Evolutionary conservation across 2,797 vertebrate species (phyloP), one percentile per base, ranked within the genome.

Genomic region (Hydrolagus colliei): DNA sequence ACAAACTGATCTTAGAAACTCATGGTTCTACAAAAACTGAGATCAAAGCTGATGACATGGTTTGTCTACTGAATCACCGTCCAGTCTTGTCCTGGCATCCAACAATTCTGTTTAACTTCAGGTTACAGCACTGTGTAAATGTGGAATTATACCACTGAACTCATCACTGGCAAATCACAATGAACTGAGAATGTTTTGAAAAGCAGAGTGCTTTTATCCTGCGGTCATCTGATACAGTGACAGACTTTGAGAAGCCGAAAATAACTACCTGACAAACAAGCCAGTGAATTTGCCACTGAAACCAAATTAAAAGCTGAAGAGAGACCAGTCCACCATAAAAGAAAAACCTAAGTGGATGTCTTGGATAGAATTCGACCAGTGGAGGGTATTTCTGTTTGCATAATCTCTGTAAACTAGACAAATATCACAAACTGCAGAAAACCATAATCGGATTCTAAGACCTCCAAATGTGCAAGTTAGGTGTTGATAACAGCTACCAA

Each of bases 171-270:
- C 27, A 86, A 89, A 87, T 87, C 88, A 0, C 16, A 41, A 6
- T 86, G 52, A 88, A 88, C 80, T 88, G 89, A 86, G 35, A 86
- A 9, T 87, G 86, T 7, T 87, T 52, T 88, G 87, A 0, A 82
- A 88, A 86, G 67, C 27, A 74, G 11, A 12, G 0, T 78, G 87
- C 87, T 89, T 80, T 35, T 86, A 1, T 82, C 32, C 87, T 86
- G 87, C 87, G 73, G 74, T 87, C 86, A 86, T 76, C 88, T 9
- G 12, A 86, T 0, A 0, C 3, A 61, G 14, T 87, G 22, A 80
- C 73, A 88, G 84, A 87, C 71, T 79, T 16, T 87, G 72, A 89
- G 67, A 87, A 68, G 52, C 6, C 52, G 2, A 77, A 77, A 82
- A 68, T 82, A 82, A 82, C 14, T 32, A 35, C 27, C 62, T 32